Conservation (phyloP, 2,888 invertebrate genomes). For the Hoplodrina blanda region DNA sequence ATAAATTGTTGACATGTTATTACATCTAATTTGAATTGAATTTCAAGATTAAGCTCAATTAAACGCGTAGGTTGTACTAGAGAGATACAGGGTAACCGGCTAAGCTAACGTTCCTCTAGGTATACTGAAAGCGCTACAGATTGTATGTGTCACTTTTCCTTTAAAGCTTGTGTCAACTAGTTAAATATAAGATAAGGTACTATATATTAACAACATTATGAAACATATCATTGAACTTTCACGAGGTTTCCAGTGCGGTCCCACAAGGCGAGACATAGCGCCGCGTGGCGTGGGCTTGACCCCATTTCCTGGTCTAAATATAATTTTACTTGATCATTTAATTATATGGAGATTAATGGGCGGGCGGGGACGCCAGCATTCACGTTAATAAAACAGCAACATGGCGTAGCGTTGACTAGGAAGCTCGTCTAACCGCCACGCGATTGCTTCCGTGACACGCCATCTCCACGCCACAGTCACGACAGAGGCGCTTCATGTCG, state of each 20-base stretch:
- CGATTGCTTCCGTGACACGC: constrained; percentile 10
- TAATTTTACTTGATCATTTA: constrained; percentile 90
- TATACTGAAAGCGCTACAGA: constrained; percentile 47
- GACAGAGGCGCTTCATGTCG: not conserved
- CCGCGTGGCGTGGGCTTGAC: constrained; percentile 81
- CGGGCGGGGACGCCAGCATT: constrained; percentile 84
- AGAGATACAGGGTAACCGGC: constrained; percentile 28
- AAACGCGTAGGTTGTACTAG: constrained; percentile 27
- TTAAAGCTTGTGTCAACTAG: constrained; percentile 52
- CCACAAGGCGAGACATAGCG: constrained; percentile 72
- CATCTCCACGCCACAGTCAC: constrained; percentile 6
- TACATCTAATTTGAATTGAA: constrained; percentile 50
- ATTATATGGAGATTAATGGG: constrained; percentile 90
- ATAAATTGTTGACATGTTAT: constrained; percentile 41
- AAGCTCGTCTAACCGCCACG: constrained; percentile 8
- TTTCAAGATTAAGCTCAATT: constrained; percentile 44
- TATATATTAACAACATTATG: constrained; percentile 46
- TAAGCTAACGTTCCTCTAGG: constrained; percentile 15
- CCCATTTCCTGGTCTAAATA: constrained; percentile 89
- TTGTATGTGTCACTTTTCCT: constrained; percentile 52
- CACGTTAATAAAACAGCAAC: constrained; percentile 80
- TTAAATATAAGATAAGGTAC: constrained; percentile 47
- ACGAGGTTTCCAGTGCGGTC: constrained; percentile 72
- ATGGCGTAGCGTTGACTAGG: constrained; percentile 22
- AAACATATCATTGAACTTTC: constrained; percentile 69